Conservation (phyloP, 2,797 vertebrate species). For the Anableps anableps region DNA sequence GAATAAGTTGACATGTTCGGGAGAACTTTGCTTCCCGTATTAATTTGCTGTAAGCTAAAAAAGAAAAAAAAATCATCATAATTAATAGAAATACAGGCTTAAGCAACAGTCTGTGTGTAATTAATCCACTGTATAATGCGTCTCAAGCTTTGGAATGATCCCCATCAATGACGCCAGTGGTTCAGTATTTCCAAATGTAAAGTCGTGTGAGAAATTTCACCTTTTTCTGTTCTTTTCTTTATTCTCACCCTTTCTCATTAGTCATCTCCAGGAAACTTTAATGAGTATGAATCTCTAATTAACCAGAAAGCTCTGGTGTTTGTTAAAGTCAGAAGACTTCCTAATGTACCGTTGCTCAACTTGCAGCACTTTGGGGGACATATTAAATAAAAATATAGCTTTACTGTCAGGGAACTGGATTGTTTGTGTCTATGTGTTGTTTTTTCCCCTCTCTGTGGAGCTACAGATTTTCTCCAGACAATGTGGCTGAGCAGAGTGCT, state of each 20-base stretch:
- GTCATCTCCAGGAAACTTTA: constrained; percentile 10
- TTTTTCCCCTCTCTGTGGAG: no score
- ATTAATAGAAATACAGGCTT: no score
- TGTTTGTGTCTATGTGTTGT: no score
- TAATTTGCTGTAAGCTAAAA: no score
- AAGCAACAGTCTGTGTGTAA: no score
- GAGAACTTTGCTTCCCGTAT: no score
- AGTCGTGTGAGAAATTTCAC: not conserved
- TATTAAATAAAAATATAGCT: constrained; percentile 10
- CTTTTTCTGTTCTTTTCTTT: not conserved
- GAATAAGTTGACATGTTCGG: no score
- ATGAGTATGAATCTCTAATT: constrained; percentile 20
- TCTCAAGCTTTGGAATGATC: not conserved
- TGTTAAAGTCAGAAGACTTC: constrained; percentile 15
- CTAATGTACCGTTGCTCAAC: constrained; percentile 10
- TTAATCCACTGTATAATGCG: no score
- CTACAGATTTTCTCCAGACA: not conserved
- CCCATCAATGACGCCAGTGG: not conserved
- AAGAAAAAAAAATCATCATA: no score
- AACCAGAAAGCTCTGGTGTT: not conserved
- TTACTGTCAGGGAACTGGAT: not conserved
- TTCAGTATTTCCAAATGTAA: not conserved
- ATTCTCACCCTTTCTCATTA: constrained; percentile 3
- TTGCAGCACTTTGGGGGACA: constrained; percentile 14
- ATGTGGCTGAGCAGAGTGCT: not conserved